These are phyloP conservation scores for Falco novaeseelandiae DNA, from an alignment of 2,797 vertebrate genomes.

Conservation along the genomic window DNA sequence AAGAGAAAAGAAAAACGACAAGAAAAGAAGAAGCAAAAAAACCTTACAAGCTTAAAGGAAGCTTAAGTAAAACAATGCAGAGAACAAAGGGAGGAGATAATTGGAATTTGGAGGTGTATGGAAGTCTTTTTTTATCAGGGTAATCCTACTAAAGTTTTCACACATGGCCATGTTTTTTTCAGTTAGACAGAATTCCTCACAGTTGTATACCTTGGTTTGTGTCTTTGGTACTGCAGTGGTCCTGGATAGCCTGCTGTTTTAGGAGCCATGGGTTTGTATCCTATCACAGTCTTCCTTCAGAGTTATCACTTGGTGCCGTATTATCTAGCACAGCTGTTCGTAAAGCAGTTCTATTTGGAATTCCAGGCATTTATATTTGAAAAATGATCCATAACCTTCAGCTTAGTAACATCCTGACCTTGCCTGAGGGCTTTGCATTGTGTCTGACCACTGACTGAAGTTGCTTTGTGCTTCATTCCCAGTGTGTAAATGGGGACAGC, in stretches of 20 bases:
- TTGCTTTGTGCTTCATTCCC: neutral
- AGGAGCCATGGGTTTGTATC: neutral
- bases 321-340: neutral
- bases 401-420: neutral
- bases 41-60: neutral
- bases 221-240: neutral
- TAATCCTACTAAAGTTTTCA: neutral
- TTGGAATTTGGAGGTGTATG: neutral
- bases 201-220: neutral
- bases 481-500: neutral
- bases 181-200: neutral
- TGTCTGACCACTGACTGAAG: neutral
- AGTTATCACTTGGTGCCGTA: neutral
- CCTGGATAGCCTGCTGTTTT: neutral
- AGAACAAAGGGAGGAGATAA: neutral
- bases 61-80: neutral
- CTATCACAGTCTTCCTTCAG: neutral
- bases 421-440: accelerated
- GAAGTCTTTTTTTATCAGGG: neutral
- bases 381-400: neutral
- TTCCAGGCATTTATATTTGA: neutral
- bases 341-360: neutral
- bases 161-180: neutral
- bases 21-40: neutral
- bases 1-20: neutral